These are phyloP conservation scores for Diabrotica balteata DNA, from an alignment of 2,888 invertebrate genomes.

Conservation along the genomic window DNA sequence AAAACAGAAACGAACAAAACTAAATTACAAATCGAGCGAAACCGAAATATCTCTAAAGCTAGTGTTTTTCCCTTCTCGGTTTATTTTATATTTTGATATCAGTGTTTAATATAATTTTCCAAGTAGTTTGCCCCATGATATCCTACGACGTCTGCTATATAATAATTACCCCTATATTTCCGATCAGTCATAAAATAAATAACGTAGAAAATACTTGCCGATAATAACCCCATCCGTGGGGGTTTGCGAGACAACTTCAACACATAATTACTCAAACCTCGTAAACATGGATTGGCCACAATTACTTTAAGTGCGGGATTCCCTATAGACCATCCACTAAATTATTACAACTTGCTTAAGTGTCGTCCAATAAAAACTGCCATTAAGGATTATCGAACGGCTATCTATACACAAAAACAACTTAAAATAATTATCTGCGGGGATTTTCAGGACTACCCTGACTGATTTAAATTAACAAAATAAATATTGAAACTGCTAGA, in stretches of 20 bases:
- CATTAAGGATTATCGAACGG: conserved; percentile 12
- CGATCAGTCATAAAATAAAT: not conserved
- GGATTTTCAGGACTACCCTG: not conserved
- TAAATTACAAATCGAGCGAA: too few relatives aligned
- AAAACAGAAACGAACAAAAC: too few relatives aligned
- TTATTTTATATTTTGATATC: too few relatives aligned
- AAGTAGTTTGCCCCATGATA: too few relatives aligned
- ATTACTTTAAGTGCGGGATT: conserved; percentile 31
- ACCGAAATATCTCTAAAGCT: too few relatives aligned
- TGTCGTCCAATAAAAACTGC: conserved; percentile 26
- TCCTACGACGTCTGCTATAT: too few relatives aligned
- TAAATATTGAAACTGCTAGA: too few relatives aligned
- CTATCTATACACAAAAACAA: not conserved
- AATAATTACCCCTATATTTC: not conserved
- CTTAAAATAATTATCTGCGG: not conserved
- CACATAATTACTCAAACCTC: conserved; percentile 28
- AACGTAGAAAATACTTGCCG: not conserved
- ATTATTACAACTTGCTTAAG: conserved; percentile 31
- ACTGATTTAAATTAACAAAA: too few relatives aligned
- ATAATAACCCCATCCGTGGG: not conserved
- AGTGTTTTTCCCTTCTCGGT: too few relatives aligned
- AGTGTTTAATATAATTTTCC: too few relatives aligned
- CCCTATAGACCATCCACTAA: conserved; percentile 25
- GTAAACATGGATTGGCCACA: conserved; percentile 33
- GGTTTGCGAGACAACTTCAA: conserved; percentile 20